A percentile compares a stretch with the other conserved stretches of the same genome.
Evolutionary conservation across 2,797 vertebrate species (phyloP).

Genomic region (Enteromius afrohamiltoni): DNA sequence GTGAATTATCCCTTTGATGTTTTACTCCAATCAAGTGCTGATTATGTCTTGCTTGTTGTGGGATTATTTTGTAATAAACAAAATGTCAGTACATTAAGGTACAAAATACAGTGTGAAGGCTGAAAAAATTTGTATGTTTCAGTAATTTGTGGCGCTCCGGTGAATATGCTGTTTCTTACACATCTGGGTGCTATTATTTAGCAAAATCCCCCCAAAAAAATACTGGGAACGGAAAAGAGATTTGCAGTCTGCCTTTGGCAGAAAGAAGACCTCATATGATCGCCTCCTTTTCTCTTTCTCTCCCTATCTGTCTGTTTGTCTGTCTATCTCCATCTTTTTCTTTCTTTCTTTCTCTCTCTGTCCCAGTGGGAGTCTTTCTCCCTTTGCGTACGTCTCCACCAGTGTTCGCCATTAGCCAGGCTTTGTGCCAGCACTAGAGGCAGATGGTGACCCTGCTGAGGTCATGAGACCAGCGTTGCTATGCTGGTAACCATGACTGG

Average conservation of each 20-base stretch:
- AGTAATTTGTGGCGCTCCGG: not conserved
- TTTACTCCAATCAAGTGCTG: not conserved
- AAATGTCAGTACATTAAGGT: not conserved
- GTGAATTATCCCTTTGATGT: not conserved
- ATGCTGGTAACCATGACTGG: constrained; percentile 60
- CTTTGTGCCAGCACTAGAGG: constrained; percentile 64
- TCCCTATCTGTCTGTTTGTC: constrained; percentile 44
- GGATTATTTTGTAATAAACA: constrained; percentile 3
- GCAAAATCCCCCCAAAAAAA: constrained; percentile 3
- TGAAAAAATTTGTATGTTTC: not conserved
- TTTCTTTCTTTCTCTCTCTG: constrained; percentile 39
- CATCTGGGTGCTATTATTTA: constrained; percentile 54
- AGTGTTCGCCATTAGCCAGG: constrained; percentile 61
- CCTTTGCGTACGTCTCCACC: constrained; percentile 55
- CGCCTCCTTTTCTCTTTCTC: constrained; percentile 18
- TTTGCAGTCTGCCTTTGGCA: constrained; percentile 14
- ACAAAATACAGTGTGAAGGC: not conserved
- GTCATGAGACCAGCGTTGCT: constrained; percentile 64
- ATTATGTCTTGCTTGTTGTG: not conserved
- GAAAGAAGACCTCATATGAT: constrained; percentile 33
- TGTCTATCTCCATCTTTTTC: constrained; percentile 27
- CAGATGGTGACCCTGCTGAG: constrained; percentile 66
- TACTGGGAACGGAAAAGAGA: constrained; percentile 35
- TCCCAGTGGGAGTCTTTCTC: constrained; percentile 56
- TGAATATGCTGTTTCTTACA: constrained; percentile 36